A percentile compares a stretch with the other conserved stretches of the same genome.
phyloP scores from a whole-genome alignment of 2,888 invertebrate genomes.

The Oeneis ivallda region DNA sequence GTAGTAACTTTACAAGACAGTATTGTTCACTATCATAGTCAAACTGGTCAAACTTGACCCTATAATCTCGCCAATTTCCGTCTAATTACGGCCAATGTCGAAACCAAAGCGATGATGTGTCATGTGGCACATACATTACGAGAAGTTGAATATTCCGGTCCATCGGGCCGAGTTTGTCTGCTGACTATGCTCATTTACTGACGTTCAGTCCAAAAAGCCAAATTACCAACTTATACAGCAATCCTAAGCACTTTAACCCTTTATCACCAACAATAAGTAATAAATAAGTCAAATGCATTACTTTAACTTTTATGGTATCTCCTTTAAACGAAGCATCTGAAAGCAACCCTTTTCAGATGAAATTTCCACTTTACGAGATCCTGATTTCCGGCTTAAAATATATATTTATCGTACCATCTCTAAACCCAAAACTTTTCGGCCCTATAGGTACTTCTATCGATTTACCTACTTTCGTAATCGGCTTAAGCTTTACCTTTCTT shows the following conservation, averaged over 20 bases:
- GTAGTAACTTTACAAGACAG: too few species aligned
- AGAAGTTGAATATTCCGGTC: too few species aligned
- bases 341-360: conserved; percentile 23
- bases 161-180: too few species aligned
- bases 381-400: conserved; percentile 23
- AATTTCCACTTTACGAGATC: conserved; percentile 21
- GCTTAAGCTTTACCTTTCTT: conserved; percentile 9
- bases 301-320: background rate
- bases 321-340: background rate
- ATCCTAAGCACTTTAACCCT: background rate
- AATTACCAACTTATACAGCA: background rate
- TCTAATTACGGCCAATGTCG: too few species aligned
- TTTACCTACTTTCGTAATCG: conserved; percentile 7
- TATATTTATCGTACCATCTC: background rate
- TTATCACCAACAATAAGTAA: background rate
- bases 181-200: background rate
- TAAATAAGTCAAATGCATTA: conserved; percentile 14
- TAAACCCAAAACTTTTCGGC: conserved; percentile 1
- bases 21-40: too few species aligned
- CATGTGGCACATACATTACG: too few species aligned
- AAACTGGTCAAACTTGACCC: too few species aligned
- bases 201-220: background rate
- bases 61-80: too few species aligned
- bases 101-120: too few species aligned
- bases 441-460: conserved; percentile 1